A percentile compares a stretch with the other conserved stretches of the same genome.
phyloP scores from a whole-genome alignment of 2,888 invertebrate species.

The Dynastes hyllus region DNA sequence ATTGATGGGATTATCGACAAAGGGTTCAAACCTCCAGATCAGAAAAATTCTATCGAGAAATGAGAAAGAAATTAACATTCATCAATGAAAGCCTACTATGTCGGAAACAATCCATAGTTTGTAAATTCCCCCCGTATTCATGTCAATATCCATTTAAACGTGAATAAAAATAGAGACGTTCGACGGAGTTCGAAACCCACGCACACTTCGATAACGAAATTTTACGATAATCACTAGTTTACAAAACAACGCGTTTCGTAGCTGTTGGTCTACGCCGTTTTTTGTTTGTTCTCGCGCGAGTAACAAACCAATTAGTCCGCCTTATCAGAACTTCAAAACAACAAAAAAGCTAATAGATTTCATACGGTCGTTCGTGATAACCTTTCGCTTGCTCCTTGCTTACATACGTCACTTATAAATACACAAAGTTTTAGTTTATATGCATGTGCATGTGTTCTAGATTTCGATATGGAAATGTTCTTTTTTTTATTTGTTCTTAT shows the following conservation, averaged over 20 bases:
- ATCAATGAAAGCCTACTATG: no score
- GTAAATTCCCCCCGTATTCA: no score
- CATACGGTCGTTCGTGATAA: constrained; percentile 12
- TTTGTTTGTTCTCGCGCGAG: constrained; percentile 21
- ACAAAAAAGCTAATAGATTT: constrained; percentile 40
- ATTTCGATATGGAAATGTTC: neutral
- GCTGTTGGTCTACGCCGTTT: neutral
- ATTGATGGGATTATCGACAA: no score
- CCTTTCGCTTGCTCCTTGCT: constrained; percentile 4
- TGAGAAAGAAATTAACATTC: no score
- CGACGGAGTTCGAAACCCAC: constrained; percentile 13
- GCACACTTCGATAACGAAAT: constrained; percentile 5
- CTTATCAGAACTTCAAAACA: constrained; percentile 34
- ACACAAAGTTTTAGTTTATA: no score
- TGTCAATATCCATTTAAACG: no score
- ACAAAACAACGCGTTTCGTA: constrained; percentile 5
- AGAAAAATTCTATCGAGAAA: no score
- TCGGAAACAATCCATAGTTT: no score
- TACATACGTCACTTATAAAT: no score
- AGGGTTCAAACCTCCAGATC: no score
- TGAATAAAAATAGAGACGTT: neutral
- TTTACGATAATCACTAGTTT: constrained; percentile 19
- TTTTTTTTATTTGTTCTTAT: no score
- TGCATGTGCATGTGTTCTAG: neutral
- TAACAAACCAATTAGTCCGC: constrained; percentile 26